Base-by-base conservation (phyloP, 2,888 invertebrate species). In the Agonopterix subpropinquella region DNA sequence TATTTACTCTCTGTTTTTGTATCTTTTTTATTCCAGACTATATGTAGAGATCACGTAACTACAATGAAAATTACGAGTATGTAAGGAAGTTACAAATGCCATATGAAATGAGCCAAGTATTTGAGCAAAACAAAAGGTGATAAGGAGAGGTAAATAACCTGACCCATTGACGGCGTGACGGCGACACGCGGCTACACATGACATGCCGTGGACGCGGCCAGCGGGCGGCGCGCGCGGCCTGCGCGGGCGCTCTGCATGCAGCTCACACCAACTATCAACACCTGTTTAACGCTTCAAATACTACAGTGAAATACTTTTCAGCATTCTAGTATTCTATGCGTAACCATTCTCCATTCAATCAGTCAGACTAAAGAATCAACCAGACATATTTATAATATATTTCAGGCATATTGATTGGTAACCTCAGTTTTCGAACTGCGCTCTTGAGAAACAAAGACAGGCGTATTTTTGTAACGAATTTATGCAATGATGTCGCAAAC, bases 111-210 rank as follows among this genome's bases (percentile, higher is more conserved):
- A 75, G 72, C 70, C 69, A 72, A 77, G 78, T 80, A 79, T 80
- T 81, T 80, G 76, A 82, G 80, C 83, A 83, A 84, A 86, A 86
- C 86, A 86, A 87, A 84, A 86, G 85, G 85, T 84, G 85, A 86
- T 86, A 87, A 86, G 85, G 58, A 77, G 80, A 82, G 86, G 86
- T 86, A 86, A 87, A 87, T 80, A 87, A 86, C 86, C 86, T 82
- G 81, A 74, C 78, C 80, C 78, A 82, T 83, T 83, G 85, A 78
- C 79, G 80, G 42, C 77, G 77, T 74, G 77, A 77, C 80, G 78
- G 65, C 65, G 64, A 54, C 58, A 51, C 55, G 54, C 58, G 62
- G 65, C 61, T 57, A 53, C 51, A 11, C 42, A 42, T 57, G 50
- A 56, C 55, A 56, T 49, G 51, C 48, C 56, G 55, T 45, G 50